These are phyloP conservation scores for Chirona hameri DNA, from an alignment of 2,888 invertebrate genomes.

Conservation along the genomic window DNA sequence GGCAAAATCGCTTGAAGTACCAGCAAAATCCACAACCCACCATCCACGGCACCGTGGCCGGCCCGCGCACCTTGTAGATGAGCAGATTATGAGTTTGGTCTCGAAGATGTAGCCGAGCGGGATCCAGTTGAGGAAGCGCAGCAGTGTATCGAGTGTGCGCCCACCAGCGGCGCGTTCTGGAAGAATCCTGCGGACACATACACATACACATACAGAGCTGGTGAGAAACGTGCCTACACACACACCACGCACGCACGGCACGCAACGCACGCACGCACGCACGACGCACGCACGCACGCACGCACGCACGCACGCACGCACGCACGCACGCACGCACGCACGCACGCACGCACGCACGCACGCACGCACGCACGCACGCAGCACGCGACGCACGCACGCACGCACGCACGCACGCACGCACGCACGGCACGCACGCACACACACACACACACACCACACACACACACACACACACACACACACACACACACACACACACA, in stretches of 20 bases:
- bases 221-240: not conserved
- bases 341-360: not conserved
- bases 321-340: too few species aligned
- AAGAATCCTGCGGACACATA: constrained; percentile 66
- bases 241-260: not conserved
- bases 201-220: not conserved
- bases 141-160: constrained; percentile 92
- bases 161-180: constrained; percentile 95
- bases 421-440: too few species aligned
- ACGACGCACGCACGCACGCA: too few species aligned
- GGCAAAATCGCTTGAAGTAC: too few species aligned
- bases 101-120: constrained; percentile 99
- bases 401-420: too few species aligned
- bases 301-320: too few species aligned
- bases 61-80: constrained; percentile 64
- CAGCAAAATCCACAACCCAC: too few species aligned
- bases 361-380: not conserved
- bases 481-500: too few species aligned
- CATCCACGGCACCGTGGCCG: not conserved
- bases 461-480: too few species aligned
- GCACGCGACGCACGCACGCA: too few species aligned
- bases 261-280: not conserved
- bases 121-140: constrained; percentile 98
- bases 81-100: constrained; percentile 93
- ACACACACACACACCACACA: too few species aligned